Evolutionary conservation across 2,113 vertebrate species (phyloP).

Genomic region (Ciconia stormi): DNA sequence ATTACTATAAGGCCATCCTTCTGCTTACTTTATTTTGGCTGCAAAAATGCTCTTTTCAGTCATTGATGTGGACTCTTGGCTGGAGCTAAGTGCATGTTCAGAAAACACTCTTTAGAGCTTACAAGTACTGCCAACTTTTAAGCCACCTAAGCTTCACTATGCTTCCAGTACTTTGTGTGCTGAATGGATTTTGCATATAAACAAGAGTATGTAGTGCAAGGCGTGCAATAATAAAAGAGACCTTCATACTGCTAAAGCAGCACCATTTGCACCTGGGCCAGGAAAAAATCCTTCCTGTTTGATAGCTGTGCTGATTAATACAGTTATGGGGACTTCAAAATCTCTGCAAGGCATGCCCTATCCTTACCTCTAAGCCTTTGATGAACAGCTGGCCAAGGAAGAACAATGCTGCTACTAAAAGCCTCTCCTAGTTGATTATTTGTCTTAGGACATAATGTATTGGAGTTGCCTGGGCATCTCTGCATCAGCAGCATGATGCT

Average conservation of each 20-base stretch:
- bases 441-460: background rate
- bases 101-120: background rate
- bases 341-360: background rate
- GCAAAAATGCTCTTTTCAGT: background rate
- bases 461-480: background rate
- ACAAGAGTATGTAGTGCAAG: background rate
- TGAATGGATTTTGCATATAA: background rate
- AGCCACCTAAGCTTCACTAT: background rate
- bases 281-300: background rate
- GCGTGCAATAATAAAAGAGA: background rate
- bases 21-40: background rate
- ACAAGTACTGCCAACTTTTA: background rate
- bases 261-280: background rate
- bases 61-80: background rate
- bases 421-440: background rate
- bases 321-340: background rate
- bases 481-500: background rate
- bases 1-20: background rate
- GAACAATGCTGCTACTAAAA: background rate
- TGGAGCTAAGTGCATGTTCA: background rate
- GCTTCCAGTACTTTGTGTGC: background rate
- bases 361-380: background rate
- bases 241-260: background rate
- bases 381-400: background rate
- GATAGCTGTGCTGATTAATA: background rate